Evolutionary conservation across 2,113 vertebrate genomes (phyloP).

Genomic region (Aptenodytes forsteri): DNA sequence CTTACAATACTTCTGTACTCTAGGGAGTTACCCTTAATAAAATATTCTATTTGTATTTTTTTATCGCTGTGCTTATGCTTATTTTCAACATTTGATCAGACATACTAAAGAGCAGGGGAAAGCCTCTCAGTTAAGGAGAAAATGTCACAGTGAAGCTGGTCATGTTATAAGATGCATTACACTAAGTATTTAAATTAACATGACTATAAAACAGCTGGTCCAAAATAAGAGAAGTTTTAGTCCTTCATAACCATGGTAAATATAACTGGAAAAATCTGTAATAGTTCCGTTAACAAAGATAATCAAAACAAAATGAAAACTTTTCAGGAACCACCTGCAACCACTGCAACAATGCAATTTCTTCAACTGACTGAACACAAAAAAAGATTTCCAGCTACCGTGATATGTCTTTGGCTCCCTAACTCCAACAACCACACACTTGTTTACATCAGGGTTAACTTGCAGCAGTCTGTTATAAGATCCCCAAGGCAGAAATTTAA

Average conservation of each 20-base stretch:
- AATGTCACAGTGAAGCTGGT: background rate
- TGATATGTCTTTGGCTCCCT: background rate
- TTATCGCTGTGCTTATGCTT: background rate
- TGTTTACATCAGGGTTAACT: background rate
- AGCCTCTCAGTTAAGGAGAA: background rate
- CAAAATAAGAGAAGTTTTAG: background rate
- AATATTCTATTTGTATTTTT: background rate
- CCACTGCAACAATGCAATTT: background rate
- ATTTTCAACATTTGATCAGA: background rate
- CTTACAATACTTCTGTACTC: background rate
- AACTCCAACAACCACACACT: background rate
- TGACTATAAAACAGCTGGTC: background rate
- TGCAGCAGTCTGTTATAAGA: background rate
- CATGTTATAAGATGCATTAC: background rate
- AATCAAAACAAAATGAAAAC: background rate
- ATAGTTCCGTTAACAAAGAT: background rate
- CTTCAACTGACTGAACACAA: background rate
- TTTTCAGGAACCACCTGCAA: background rate
- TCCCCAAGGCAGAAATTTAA: background rate
- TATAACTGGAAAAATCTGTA: background rate
- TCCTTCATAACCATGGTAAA: background rate
- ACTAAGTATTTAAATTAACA: background rate
- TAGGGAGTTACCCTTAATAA: background rate
- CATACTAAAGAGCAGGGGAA: background rate
- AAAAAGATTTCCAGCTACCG: background rate